Conservation (phyloP, 2,888 invertebrate genomes). For the Eupithecia inturbata region DNA sequence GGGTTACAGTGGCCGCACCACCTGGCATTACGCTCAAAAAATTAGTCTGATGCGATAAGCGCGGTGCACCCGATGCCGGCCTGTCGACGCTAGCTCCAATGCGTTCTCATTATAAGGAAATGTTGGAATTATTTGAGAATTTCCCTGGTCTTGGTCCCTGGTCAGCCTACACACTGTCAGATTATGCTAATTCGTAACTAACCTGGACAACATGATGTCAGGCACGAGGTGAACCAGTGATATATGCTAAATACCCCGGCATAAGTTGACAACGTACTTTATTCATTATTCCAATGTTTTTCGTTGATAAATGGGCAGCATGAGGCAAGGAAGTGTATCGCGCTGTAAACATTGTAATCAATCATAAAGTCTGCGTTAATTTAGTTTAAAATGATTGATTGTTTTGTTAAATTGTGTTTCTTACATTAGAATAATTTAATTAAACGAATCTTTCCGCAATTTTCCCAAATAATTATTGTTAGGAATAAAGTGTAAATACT, state of each 20-base stretch:
- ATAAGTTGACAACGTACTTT: not conserved
- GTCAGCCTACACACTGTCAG: slow-evolving; percentile 36
- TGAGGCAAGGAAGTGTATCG: slow-evolving; percentile 9
- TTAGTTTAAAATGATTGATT: slow-evolving; percentile 16
- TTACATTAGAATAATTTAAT: not conserved
- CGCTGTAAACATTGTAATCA: slow-evolving; percentile 23
- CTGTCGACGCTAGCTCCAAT: no score
- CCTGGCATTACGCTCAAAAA: no score
- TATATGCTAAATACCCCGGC: slow-evolving; percentile 20
- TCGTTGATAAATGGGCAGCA: slow-evolving; percentile 11
- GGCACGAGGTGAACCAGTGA: slow-evolving; percentile 26
- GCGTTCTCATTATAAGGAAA: slow-evolving; percentile 29
- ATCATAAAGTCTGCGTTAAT: slow-evolving; percentile 19
- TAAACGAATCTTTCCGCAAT: not conserved
- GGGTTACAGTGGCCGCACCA: no score
- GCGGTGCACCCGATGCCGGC: no score
- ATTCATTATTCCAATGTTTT: slow-evolving; percentile 9
- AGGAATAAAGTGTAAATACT: no score
- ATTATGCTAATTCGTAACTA: slow-evolving; percentile 42
- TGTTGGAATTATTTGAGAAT: slow-evolving; percentile 36
- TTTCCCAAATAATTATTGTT: not conserved
- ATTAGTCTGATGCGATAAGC: no score
- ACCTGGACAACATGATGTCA: slow-evolving; percentile 41
- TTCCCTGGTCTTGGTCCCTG: slow-evolving; percentile 23
- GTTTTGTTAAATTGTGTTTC: not conserved